Base-by-base conservation (phyloP, 2,113 vertebrate genomes). In the Corvus moneduloides region DNA sequence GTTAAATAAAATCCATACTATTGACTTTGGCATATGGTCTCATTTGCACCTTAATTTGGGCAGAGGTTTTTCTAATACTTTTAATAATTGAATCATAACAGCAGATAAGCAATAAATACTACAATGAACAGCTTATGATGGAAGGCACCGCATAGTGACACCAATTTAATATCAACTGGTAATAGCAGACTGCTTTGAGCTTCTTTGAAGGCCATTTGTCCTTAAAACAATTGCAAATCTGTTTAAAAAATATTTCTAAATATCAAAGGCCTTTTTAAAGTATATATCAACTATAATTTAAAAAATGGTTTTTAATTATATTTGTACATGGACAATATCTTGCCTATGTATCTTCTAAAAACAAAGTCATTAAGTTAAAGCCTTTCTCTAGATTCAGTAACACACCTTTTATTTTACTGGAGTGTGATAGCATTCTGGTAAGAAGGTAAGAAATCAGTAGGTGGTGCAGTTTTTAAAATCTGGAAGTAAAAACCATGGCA, bases 231-330 rank as follows among this genome's bases (percentile, higher is more conserved):
- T 2, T 46, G 8, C 6, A 77, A 74, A 71, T 11, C 3, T 28
- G 8, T 84, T 76, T 54, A 41, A 78, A 77, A 67, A 52, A 22
- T 7, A 3, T 33, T 92, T 88, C 6, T 55, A 64, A 85, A n/a
- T 32, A 72, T 2, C 3, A 76, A 69, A 63, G 21, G 1, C 0
- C 2, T 24, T 49, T 67, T 23, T 1, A 24, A 76, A 10, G 55
- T 22, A 26, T 20, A 11, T 43, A 37, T 27, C 3, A 67, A n/a
- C 13, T 51, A 33, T 9, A 10, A 22, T 68, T 39, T 1, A 27
- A 55, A 66, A 61, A 49, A 26, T 18, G 1, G 10, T 44, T 51
- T 64, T 16, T 12, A 75, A 43, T 59, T 8, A 23, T 74, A 55
- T 48, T 64, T 67, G 3, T 33, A 35, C 2, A 10, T 67, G 2